These are phyloP conservation scores for Varanus komodoensis DNA, from an alignment of 2,113 vertebrate species.

Conservation along the genomic window DNA sequence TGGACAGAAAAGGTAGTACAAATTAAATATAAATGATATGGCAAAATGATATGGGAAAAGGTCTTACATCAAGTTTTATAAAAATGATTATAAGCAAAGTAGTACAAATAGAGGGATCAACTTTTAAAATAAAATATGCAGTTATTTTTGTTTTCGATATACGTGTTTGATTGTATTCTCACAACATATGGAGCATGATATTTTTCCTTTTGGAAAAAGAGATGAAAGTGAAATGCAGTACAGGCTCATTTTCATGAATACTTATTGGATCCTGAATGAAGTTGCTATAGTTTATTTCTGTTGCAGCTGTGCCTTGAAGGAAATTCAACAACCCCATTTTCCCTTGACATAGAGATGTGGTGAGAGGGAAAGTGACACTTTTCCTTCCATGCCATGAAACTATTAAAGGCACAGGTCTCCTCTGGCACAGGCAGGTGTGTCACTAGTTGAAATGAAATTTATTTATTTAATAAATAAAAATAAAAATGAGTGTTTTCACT, in stretches of 20 bases:
- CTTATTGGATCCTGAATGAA: not conserved
- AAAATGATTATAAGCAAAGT: not conserved
- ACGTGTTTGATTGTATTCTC: not conserved
- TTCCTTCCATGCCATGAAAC: not conserved
- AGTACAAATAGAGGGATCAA: not conserved
- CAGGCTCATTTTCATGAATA: not conserved
- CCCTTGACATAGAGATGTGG: not conserved
- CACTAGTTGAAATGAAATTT: not conserved
- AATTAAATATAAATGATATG: not conserved
- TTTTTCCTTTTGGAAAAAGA: not conserved
- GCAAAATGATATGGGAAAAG: not conserved
- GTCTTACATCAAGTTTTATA: not conserved
- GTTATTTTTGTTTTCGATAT: not conserved
- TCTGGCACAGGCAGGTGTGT: not conserved
- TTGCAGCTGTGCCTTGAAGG: not conserved
- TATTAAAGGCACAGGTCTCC: not conserved
- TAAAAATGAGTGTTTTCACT: not conserved
- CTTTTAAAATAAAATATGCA: not conserved
- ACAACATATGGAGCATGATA: not conserved
- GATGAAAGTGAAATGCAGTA: not conserved
- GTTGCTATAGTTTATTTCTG: not conserved
- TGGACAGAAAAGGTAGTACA: not conserved
- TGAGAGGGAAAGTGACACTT: not conserved
- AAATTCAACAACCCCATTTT: not conserved
- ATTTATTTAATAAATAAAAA: too few relatives aligned